Base-by-base conservation (phyloP, 2,888 invertebrate species). In the Endotricha flammealis region DNA sequence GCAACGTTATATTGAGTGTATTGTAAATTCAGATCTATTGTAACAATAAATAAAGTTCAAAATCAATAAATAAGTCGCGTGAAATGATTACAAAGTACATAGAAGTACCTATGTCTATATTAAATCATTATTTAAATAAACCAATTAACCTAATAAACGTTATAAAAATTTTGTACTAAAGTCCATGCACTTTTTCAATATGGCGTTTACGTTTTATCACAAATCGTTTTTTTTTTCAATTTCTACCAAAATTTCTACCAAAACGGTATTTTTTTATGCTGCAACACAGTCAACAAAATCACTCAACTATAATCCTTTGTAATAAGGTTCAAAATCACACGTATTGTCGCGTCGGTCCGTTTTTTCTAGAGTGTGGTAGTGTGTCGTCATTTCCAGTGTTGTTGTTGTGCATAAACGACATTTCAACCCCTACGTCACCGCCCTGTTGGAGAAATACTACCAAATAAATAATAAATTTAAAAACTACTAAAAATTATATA, bases 371-470 rank as follows among this genome's bases (percentile, higher is more conserved):
- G 42, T 79, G 78, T 16, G 82, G 68, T 32, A 82, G 40, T 5
- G 77, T 72, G 34, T 79, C 82, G 23, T 83, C 85, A 31, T 75
- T 74, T 1, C 76, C 76, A 29, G 77, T 72, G 48, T 78, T 92
- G 77, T 92, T 92, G 74, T 92, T 92, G 61, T 91, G 91, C 53
- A 92, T 75, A 72, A 91, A 91, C 31, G 92, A 91, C 88, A 92
- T 91, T 80, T 92, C 91, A 60, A 91, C 90, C 1, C 80, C 79
- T 17, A 74, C 70, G 36, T 86, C 86, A 1, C 77, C 77, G 31
- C 77, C 68, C 82, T 86, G 50, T 2, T 41, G 44, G 59, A 28
- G 52, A 39, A 46, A 42, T 32, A 37, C 16, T 14, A 14, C 10
- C n/a, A 5, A 14, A n/a, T 1, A 29, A 4, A 16, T 2, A 16